These are phyloP conservation scores for Eupithecia exiguata DNA, from an alignment of 2,888 invertebrate species.

Conservation along the genomic window DNA sequence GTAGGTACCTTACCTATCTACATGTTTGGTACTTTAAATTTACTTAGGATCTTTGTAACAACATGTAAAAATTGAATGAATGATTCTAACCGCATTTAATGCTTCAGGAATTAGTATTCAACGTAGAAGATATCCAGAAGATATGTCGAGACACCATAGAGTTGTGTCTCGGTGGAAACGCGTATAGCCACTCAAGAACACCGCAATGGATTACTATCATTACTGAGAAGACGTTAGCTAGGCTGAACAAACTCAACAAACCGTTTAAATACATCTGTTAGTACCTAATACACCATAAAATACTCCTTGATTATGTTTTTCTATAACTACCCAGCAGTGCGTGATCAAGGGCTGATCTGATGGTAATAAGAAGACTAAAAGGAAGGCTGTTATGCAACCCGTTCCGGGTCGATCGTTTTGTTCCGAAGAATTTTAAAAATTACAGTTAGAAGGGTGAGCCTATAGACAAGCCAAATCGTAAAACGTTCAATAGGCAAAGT, in stretches of 20 bases:
- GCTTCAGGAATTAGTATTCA: conserved; percentile 77
- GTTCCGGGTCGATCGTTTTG: too few species aligned
- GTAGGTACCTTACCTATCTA: too few species aligned
- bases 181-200: conserved; percentile 81
- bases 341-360: not conserved
- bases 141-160: conserved; percentile 91
- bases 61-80: too few species aligned
- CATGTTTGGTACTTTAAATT: too few species aligned
- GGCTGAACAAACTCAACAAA: conserved; percentile 89
- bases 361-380: too few species aligned
- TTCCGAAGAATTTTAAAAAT: too few species aligned
- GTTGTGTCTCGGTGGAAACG: conserved; percentile 87
- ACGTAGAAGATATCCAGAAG: conserved; percentile 89
- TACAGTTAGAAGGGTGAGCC: too few species aligned
- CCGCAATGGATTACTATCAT: conserved; percentile 88
- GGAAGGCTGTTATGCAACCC: too few species aligned
- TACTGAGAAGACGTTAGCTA: conserved; percentile 89
- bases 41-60: too few species aligned
- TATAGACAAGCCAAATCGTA: too few species aligned
- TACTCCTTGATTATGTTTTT: not conserved
- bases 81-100: not conserved
- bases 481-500: too few species aligned
- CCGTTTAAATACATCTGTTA: conserved; percentile 90
- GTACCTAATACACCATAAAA: conserved; percentile 52
- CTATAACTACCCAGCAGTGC: not conserved